Evolutionary conservation across 1,140 invertebrate species (phyloP), one percentile per base, ranked within the genome.

Genomic region (Drosophila lowei): DNA sequence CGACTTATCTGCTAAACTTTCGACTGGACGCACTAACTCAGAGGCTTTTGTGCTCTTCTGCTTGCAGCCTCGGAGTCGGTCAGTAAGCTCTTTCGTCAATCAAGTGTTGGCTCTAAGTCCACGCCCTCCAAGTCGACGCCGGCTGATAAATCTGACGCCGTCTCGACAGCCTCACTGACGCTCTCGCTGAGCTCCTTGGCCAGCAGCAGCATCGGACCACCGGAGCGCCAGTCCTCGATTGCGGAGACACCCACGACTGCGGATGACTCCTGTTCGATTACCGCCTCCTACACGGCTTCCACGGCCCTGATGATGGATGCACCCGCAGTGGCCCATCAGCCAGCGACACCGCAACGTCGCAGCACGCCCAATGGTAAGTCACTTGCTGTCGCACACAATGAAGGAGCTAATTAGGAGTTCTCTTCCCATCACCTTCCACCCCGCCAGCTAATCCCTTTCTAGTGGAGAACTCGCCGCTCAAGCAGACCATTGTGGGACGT

Each of bases 51-150:
- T 38, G 34, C 34, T 38, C 34, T 11, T 13, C 21, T 73, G 41
- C 57, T 73, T 85, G 30, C 72, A 89, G 85, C 89, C 15, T 90
- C 90, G 21, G 90, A 91, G 70, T 86, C 90, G 60, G 88, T 91
- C 71, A 90, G 84, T 74, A 91, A 91, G 83, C 88, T 91, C 49
- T 91, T 91, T 91, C 90, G 90, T 72, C 85, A 85, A 75, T 79
- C 84, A 74, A 76, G 73, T 49, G 34, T 38, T 38, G 79, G 65
- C 67, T 47, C 84, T 60, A 84, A 77, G 53, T 72, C 79, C 54
- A 81, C 68, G 50, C 65, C 89, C 49, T 47, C 71, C 48, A 90
- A 80, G 77, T 68, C 77, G 41, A 34, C 71, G 48, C 30, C 61
- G 47, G 49, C 55, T 46, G 78, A 90, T 66, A 90, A 81, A 70